A percentile compares a stretch with the other conserved stretches of the same genome.
These are phyloP conservation scores for fruit fly (Drosophila melanogaster) DNA, from an alignment of 1,140 invertebrate species.

Conservation along the genomic window DNA sequence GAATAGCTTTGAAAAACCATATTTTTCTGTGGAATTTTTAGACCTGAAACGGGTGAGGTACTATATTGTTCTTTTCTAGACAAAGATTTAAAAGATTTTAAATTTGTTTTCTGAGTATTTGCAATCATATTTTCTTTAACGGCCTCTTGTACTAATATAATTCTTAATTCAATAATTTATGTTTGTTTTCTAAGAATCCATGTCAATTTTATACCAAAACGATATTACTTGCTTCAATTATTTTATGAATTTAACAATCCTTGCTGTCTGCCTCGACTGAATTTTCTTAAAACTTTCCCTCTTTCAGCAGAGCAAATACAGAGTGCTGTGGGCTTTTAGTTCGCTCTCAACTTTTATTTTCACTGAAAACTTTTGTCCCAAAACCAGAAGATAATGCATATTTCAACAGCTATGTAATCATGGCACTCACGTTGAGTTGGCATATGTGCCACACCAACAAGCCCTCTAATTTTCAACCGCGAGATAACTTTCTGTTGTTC, in stretches of 20 bases:
- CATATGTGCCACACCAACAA: slow-evolving; percentile 23
- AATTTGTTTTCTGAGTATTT: background rate
- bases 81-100: background rate
- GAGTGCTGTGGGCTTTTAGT: background rate
- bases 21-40: slow-evolving; percentile 31
- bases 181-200: background rate
- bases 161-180: too few relatives aligned
- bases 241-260: background rate
- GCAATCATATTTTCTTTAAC: too few relatives aligned
- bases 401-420: slow-evolving; percentile 45
- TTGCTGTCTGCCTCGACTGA: background rate
- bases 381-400: slow-evolving; percentile 33
- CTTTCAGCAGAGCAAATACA: slow-evolving; percentile 13
- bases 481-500: slow-evolving; percentile 49
- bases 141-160: too few relatives aligned
- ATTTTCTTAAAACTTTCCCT: background rate
- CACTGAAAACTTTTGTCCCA: slow-evolving; percentile 22
- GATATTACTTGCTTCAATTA: too few relatives aligned
- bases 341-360: slow-evolving; percentile 33
- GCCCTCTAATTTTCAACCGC: slow-evolving; percentile 15
- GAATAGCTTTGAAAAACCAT: slow-evolving; percentile 51
- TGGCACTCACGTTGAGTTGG: slow-evolving; percentile 19
- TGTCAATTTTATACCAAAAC: too few relatives aligned
- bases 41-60: slow-evolving; percentile 6
- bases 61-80: background rate